Conservation (phyloP, 2,797 vertebrate genomes). For the Lepus oiostolus region DNA sequence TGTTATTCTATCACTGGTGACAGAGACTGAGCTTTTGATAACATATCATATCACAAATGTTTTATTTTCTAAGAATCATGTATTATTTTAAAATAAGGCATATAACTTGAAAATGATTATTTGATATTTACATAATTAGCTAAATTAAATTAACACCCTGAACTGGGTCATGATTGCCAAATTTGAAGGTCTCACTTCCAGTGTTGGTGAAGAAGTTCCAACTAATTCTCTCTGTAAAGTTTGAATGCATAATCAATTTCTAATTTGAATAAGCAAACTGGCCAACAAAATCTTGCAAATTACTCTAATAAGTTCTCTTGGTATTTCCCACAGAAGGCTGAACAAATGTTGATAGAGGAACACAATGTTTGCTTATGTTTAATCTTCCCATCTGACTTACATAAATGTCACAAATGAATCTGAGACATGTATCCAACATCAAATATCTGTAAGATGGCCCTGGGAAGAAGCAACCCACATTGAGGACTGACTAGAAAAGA, state of each 20-base stretch:
- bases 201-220: slow-evolving; percentile 72
- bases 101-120: slow-evolving; percentile 73
- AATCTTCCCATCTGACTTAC: slow-evolving; percentile 75
- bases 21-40: no score
- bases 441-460: slow-evolving; percentile 34
- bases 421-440: slow-evolving; percentile 51
- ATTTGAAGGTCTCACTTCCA: slow-evolving; percentile 76
- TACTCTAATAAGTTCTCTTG: slow-evolving; percentile 78
- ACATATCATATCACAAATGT: neutral
- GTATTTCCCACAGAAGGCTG: slow-evolving; percentile 73
- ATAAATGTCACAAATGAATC: slow-evolving; percentile 72
- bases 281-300: slow-evolving; percentile 72
- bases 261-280: slow-evolving; percentile 76
- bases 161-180: slow-evolving; percentile 74
- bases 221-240: slow-evolving; percentile 71
- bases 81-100: slow-evolving; percentile 75
- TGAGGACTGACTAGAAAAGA: neutral
- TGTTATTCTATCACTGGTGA: no score
- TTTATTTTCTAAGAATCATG: neutral
- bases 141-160: slow-evolving; percentile 75
- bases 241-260: slow-evolving; percentile 71
- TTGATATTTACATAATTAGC: slow-evolving; percentile 79
- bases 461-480: slow-evolving; percentile 24
- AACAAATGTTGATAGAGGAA: slow-evolving; percentile 75
- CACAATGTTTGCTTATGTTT: slow-evolving; percentile 70